Conservation (phyloP, 1,140 invertebrate genomes). For the Tribolium madens region DNA sequence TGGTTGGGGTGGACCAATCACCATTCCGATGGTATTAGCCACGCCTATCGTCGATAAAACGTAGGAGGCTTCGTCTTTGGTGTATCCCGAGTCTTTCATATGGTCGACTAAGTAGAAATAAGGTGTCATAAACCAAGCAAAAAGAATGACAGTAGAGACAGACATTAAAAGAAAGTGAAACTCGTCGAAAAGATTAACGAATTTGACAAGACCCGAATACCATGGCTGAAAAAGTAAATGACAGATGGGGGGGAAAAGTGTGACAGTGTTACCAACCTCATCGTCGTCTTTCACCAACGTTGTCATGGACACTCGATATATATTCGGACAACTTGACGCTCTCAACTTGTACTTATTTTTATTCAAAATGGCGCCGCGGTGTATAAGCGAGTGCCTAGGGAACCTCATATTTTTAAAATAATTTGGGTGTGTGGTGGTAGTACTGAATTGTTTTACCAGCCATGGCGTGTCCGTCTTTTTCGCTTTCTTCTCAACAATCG, state of each 20-base stretch:
- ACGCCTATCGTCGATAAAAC: slow-evolving; percentile 87
- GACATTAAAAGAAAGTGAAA: slow-evolving; percentile 85
- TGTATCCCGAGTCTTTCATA: slow-evolving; percentile 73
- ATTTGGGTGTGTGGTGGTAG: slow-evolving; percentile 69
- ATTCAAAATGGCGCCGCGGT: slow-evolving; percentile 85
- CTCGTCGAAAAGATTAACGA: slow-evolving; percentile 79
- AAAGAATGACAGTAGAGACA: slow-evolving; percentile 85
- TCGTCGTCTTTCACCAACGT: slow-evolving; percentile 83
- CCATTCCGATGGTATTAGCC: slow-evolving; percentile 91
- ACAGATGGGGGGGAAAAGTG: slow-evolving; percentile 23
- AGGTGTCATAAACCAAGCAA: slow-evolving; percentile 91
- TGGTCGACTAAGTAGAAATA: slow-evolving; percentile 89
- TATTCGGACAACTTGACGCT: slow-evolving; percentile 90
- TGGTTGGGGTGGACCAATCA: slow-evolving; percentile 65
- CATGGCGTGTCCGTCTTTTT: slow-evolving; percentile 63
- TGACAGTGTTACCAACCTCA: slow-evolving; percentile 67
- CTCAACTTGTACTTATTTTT: slow-evolving; percentile 83
- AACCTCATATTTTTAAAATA: slow-evolving; percentile 82
- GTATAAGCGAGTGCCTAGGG: slow-evolving; percentile 84
- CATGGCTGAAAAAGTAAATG: slow-evolving; percentile 74
- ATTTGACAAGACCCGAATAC: slow-evolving; percentile 78
- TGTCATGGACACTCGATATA: slow-evolving; percentile 90
- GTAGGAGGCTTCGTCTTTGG: slow-evolving; percentile 79
- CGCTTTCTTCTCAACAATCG: slow-evolving; percentile 51
- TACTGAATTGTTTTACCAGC: slow-evolving; percentile 69